phyloP scores from a whole-genome alignment of 2,888 invertebrate species.

The Flabesymbios commensalis region DNA sequence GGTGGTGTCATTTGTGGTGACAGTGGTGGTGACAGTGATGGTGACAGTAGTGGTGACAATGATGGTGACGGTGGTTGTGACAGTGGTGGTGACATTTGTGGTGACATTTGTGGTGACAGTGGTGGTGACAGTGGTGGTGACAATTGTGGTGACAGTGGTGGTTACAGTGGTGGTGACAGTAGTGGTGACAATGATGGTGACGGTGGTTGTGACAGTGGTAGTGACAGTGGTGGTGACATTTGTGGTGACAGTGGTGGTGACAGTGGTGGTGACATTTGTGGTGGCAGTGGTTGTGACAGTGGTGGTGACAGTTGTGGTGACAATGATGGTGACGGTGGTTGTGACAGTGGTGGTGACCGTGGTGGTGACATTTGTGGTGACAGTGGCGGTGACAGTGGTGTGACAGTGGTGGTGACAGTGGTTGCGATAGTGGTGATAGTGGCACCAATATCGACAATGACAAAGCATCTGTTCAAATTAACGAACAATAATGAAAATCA shows the following conservation, averaged over 20 bases:
- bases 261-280: constrained; percentile 1
- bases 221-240: constrained; percentile 1
- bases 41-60: not conserved
- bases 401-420: constrained; percentile 1
- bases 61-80: not conserved
- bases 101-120: not conserved
- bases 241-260: not conserved
- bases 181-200: not conserved
- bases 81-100: not conserved
- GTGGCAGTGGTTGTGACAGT: not conserved
- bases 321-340: not conserved
- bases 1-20: not conserved
- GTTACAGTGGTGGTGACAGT: not conserved
- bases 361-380: constrained; percentile 4
- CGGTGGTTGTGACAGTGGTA: not conserved
- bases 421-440: not conserved
- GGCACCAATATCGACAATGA: not conserved
- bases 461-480: no score
- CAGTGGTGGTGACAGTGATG: not conserved
- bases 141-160: not conserved
- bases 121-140: not conserved
- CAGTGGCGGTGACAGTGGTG: not conserved
- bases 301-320: not conserved
- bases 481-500: no score
- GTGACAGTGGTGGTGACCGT: constrained; percentile 7